A percentile compares a stretch with the other conserved stretches of the same genome.
Conservation (phyloP, 2,113 vertebrate genomes). For the Elaphurus davidianus region DNA sequence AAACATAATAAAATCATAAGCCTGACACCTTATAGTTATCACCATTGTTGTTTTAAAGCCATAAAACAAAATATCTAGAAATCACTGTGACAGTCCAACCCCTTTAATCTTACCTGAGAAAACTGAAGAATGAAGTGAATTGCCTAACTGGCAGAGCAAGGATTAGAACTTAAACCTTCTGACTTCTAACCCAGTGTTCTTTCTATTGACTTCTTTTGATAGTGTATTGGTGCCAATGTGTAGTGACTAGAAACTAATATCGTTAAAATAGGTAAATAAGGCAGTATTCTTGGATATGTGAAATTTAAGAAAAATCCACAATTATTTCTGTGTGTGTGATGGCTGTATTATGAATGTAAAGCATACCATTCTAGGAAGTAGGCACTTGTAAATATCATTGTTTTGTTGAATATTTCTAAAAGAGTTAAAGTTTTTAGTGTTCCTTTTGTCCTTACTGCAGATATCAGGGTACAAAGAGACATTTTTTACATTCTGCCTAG, state of each 20-base stretch:
- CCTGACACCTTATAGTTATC: neutral
- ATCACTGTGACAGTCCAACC: neutral
- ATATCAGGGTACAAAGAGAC: neutral
- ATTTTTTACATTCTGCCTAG: neutral
- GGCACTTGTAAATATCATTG: neutral
- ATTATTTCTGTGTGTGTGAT: neutral
- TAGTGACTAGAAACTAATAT: neutral
- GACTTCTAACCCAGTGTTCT: neutral
- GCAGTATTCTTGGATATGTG: neutral
- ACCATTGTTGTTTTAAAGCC: neutral
- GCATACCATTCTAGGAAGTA: neutral
- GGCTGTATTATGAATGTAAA: neutral
- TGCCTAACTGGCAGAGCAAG: neutral
- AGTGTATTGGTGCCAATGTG: neutral
- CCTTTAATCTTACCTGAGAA: neutral
- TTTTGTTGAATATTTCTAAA: neutral
- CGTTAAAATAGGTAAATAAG: neutral
- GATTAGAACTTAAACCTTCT: neutral
- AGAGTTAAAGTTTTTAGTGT: neutral
- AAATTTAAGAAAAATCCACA: neutral
- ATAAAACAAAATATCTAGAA: neutral
- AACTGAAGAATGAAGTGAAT: neutral
- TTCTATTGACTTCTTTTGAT: neutral
- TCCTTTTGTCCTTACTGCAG: neutral
- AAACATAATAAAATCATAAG: neutral